Evolutionary conservation across 2,113 vertebrate species (phyloP).

Genomic region (Camelus dromedarius): DNA sequence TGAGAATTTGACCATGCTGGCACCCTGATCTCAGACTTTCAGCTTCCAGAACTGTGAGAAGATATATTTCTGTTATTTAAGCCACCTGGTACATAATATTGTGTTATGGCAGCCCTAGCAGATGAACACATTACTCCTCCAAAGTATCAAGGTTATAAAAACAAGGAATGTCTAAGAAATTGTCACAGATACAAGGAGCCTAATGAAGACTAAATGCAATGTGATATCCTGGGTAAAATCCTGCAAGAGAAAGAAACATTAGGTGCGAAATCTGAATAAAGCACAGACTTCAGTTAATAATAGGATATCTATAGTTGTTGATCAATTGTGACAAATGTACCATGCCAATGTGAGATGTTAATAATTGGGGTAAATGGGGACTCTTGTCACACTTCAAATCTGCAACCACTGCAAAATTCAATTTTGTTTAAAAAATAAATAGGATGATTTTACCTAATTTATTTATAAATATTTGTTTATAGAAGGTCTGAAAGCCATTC

Average conservation of each 20-base stretch:
- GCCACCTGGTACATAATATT: not conserved
- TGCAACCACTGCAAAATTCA: not conserved
- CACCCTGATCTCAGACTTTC: not conserved
- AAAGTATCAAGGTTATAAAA: not conserved
- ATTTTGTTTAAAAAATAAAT: not conserved
- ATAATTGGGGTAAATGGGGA: not conserved
- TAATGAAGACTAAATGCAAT: not conserved
- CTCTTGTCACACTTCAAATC: not conserved
- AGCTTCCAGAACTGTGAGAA: not conserved
- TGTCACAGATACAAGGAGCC: not conserved
- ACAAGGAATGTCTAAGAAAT: not conserved
- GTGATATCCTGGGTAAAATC: not conserved
- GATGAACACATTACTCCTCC: not conserved
- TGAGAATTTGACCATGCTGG: not conserved
- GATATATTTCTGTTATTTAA: not conserved
- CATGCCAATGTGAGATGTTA: not conserved
- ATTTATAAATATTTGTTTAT: not conserved
- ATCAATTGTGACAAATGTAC: not conserved
- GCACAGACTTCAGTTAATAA: not conserved
- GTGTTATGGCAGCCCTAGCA: not conserved
- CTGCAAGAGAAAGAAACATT: not conserved
- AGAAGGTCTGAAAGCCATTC: not conserved
- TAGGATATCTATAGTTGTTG: not conserved
- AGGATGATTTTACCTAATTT: not conserved
- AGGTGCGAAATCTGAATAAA: not conserved